Evolutionary conservation across 2,113 vertebrate genomes (phyloP).

Genomic region (Nannospalax galili): DNA sequence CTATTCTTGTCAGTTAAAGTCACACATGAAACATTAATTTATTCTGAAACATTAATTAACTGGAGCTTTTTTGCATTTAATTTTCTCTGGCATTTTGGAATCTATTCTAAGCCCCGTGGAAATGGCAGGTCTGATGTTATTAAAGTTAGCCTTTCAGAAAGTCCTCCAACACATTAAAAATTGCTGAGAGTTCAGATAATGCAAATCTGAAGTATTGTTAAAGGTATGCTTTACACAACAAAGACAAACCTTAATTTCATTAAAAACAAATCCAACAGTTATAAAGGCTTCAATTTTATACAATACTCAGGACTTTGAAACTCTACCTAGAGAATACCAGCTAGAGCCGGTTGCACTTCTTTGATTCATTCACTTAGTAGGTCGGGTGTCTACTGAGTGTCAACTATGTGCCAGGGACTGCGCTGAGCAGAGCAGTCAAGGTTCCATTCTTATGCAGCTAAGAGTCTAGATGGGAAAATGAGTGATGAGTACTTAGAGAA

Average conservation of each 20-base stretch:
- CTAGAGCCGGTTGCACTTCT: not conserved
- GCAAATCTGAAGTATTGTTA: slow-evolving; percentile 72
- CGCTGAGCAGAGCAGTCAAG: not conserved
- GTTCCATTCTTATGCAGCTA: not conserved
- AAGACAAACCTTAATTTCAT: slow-evolving; percentile 65
- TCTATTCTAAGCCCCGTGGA: slow-evolving; percentile 69
- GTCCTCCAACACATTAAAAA: slow-evolving; percentile 69
- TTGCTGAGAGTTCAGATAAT: slow-evolving; percentile 69
- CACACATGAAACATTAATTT: slow-evolving; percentile 79
- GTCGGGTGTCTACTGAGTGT: not conserved
- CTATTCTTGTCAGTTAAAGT: slow-evolving; percentile 73
- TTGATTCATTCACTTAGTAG: not conserved
- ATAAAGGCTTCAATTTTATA: slow-evolving; percentile 29
- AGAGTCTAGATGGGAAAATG: not conserved
- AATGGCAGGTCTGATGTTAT: slow-evolving; percentile 79
- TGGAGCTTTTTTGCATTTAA: slow-evolving; percentile 73
- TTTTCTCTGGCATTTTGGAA: slow-evolving; percentile 78
- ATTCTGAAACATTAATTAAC: slow-evolving; percentile 82
- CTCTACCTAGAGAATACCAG: not conserved
- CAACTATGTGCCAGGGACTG: not conserved
- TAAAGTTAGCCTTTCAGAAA: slow-evolving; percentile 82
- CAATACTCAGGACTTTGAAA: slow-evolving; percentile 15
- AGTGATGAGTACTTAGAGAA: not conserved
- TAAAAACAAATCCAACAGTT: slow-evolving; percentile 65
- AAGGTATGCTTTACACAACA: slow-evolving; percentile 61